Conservation (phyloP, 2,113 vertebrate genomes). For the Microtus oregoni region DNA sequence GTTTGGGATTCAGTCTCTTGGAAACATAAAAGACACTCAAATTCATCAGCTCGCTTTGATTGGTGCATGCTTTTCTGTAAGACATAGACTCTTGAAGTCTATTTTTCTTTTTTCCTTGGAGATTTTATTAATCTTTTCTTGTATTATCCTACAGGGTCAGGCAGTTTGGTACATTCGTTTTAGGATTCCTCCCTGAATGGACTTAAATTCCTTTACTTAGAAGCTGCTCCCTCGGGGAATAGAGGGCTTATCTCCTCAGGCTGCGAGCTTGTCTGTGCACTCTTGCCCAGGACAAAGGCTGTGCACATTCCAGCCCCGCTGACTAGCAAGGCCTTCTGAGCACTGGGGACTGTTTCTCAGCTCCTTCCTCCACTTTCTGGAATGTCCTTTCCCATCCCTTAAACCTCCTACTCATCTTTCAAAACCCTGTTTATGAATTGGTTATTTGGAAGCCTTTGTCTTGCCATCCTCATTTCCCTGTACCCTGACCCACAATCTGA, state of each 20-base stretch:
- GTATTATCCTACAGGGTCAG: slow-evolving; percentile 52
- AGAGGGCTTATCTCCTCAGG: slow-evolving; percentile 46
- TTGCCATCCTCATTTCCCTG: not conserved
- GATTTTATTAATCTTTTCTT: slow-evolving; percentile 52
- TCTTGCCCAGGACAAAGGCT: slow-evolving; percentile 48
- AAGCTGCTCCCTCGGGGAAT: slow-evolving; percentile 47
- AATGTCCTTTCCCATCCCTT: not conserved
- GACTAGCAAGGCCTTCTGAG: not conserved
- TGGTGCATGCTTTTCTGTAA: slow-evolving; percentile 7
- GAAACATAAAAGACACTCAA: slow-evolving; percentile 37
- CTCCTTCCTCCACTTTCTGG: not conserved
- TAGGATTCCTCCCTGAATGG: slow-evolving; percentile 49
- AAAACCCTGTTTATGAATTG: not conserved
- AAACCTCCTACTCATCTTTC: slow-evolving; percentile 10
- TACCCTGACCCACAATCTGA: not conserved
- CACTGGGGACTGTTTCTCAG: not conserved
- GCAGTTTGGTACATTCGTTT: slow-evolving; percentile 47
- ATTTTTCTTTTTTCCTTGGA: slow-evolving; percentile 57
- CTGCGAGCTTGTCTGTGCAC: slow-evolving; percentile 1
- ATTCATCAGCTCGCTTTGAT: slow-evolving; percentile 56
- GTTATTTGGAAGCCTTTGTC: slow-evolving; percentile 1
- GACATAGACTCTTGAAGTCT: slow-evolving; percentile 28
- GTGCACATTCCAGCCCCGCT: not conserved
- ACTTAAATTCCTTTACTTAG: slow-evolving; percentile 55
- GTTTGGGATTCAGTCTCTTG: slow-evolving; percentile 20